Evolutionary conservation across 2,113 vertebrate genomes (phyloP).

Genomic region (Tor tambroides): DNA sequence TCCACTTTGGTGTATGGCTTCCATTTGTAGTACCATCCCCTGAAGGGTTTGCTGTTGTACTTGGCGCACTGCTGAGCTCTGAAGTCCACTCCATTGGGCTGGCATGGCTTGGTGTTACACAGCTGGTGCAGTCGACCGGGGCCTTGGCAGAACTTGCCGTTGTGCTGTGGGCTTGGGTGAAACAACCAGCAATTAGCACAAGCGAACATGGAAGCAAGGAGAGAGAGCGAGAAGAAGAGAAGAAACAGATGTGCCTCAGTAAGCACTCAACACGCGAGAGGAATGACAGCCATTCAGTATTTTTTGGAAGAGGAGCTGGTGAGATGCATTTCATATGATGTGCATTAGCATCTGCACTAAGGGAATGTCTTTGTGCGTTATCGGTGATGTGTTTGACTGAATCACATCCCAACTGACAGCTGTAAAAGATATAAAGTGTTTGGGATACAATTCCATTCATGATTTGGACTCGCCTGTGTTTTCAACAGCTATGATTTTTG

Average conservation of each 20-base stretch:
- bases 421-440: slow-evolving; percentile 32
- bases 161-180: slow-evolving; percentile 86
- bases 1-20: slow-evolving; percentile 97
- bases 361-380: slow-evolving; percentile 26
- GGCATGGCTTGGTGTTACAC: slow-evolving; percentile 83
- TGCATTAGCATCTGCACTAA: slow-evolving; percentile 29
- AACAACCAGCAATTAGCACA: slow-evolving; percentile 19
- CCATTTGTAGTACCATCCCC: slow-evolving; percentile 99
- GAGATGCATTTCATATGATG: slow-evolving; percentile 30
- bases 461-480: slow-evolving; percentile 13
- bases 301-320: slow-evolving; percentile 21
- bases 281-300: slow-evolving; percentile 27
- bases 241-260: slow-evolving; percentile 37
- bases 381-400: slow-evolving; percentile 25
- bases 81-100: slow-evolving; percentile 79
- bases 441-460: slow-evolving; percentile 24
- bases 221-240: slow-evolving; percentile 12
- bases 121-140: slow-evolving; percentile 87
- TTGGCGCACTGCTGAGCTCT: slow-evolving; percentile 94
- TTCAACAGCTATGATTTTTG: slow-evolving; percentile 32
- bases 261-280: not conserved
- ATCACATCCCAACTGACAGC: slow-evolving; percentile 30
- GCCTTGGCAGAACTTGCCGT: slow-evolving; percentile 91
- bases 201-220: slow-evolving; percentile 14
- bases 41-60: slow-evolving; percentile 97